phyloP scores from a whole-genome alignment of 35 echinoderm and acorn worm genomes.

The Lytechinus pictus region DNA sequence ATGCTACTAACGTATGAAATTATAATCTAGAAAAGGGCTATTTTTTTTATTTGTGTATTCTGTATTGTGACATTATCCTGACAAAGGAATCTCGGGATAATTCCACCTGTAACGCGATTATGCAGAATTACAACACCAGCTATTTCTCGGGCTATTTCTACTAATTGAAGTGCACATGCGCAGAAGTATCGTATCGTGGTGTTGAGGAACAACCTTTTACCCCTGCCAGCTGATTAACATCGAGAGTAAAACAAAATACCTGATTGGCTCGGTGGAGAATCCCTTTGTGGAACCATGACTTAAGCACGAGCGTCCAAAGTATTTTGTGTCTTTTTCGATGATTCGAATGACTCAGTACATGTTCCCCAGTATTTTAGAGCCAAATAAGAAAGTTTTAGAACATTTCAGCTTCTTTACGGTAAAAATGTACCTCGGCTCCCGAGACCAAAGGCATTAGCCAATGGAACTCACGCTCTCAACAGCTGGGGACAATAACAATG shows the following conservation, averaged over 20 bases:
- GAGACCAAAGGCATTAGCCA: constrained; percentile 16
- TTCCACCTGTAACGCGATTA: neutral
- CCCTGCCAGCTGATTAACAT: constrained; percentile 25
- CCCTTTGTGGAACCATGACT: neutral
- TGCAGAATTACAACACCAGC: neutral
- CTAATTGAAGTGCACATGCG: constrained; percentile 55
- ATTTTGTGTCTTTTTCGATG: neutral
- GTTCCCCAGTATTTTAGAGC: neutral
- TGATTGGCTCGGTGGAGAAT: neutral
- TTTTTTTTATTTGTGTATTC: too few relatives aligned
- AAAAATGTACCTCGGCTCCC: neutral
- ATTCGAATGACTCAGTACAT: neutral
- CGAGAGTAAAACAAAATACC: neutral
- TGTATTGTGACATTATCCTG: too few relatives aligned
- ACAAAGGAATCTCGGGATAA: neutral
- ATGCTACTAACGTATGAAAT: too few relatives aligned
- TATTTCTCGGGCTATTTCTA: neutral
- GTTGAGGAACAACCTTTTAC: neutral
- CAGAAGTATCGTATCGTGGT: neutral
- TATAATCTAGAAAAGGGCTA: too few relatives aligned
- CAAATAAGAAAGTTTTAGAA: neutral
- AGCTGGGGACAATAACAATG: neutral
- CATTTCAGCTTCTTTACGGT: neutral
- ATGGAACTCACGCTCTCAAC: constrained; percentile 16
- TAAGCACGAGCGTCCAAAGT: neutral